Evolutionary conservation across 2,797 vertebrate genomes (phyloP).

Genomic region (Poecilia picta): DNA sequence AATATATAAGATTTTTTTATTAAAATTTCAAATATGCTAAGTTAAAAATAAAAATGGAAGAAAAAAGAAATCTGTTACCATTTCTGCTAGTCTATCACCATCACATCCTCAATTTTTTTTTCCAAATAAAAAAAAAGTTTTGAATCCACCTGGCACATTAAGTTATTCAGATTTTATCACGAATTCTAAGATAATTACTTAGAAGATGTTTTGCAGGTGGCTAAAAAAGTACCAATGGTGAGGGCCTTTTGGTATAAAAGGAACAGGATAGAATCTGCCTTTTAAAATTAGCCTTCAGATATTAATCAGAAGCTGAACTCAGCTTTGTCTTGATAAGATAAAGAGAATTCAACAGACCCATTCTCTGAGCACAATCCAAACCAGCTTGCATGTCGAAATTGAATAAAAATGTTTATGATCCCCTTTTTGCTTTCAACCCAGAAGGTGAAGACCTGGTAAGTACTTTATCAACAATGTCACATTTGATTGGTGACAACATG

Average conservation of each 20-base stretch:
- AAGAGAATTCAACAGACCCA: background rate
- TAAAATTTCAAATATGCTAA: background rate
- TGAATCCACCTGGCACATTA: conserved; percentile 20
- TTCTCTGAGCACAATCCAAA: conserved; percentile 8
- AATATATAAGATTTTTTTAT: background rate
- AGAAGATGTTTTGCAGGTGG: conserved; percentile 1
- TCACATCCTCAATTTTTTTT: conserved; percentile 32
- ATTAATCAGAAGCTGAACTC: background rate
- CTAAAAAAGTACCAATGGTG: background rate
- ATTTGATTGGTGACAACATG: conserved; percentile 55
- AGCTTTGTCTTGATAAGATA: background rate
- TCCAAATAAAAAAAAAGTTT: background rate
- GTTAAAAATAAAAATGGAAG: background rate
- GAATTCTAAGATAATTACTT: conserved; percentile 4
- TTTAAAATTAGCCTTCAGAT: background rate
- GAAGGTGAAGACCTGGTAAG: conserved; percentile 39
- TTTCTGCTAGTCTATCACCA: conserved; percentile 32
- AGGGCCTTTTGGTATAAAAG: background rate
- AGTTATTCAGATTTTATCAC: conserved; percentile 22
- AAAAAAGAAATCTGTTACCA: conserved; percentile 18
- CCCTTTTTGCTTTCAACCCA: conserved; percentile 28
- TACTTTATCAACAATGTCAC: conserved; percentile 49
- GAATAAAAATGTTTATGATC: conserved; percentile 23
- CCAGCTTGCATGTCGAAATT: conserved; percentile 15
- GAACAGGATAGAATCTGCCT: background rate